Base-by-base conservation (phyloP, 2,888 invertebrate species). In the Prostheceraeus crozeri region DNA sequence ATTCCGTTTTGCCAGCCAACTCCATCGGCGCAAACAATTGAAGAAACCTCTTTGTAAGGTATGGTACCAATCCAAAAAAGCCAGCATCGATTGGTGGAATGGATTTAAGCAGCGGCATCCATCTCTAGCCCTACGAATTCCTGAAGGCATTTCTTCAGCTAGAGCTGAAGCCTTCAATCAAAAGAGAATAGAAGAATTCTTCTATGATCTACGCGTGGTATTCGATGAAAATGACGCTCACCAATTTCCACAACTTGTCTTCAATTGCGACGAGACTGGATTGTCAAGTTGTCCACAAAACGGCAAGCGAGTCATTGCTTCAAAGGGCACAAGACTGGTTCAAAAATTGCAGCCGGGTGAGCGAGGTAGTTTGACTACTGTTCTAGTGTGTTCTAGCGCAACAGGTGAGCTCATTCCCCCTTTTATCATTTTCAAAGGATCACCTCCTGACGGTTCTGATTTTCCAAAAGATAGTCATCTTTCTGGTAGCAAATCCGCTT, bases 221-320 rank as follows among this genome's bases (percentile, higher is more conserved):
- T 48, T 11, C 23, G 48, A 48, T 23, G 27, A 48, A 25, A 48
- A 25, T 10, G 48, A 19, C 25, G 25, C 27, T 48, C 23, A 48
- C 4, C n/a, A 48, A 11, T 48, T 48, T 25, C 48, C 48, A 14
- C n/a, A 25, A 25, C 27, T 48, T 25, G 48, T 48, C 27, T 48
- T 25, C 48, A 48, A 48, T 28, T 48, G 48, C n/a, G 40, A 48
- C 48, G 23, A 48, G 48, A 48, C 48, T 48, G 48, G 48, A 48
- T 48, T 48, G 23, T 48, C 48, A 48, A 25, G 25, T 48, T 23
- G 23, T 19, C 48, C 48, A 48, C 23, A 48, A 25, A 25, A 10
- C 25, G 27, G 48, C 48, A 48, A 28, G 11, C 23, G 27, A 48
- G 48, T 48, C 11, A 10, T 48, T 10, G 48, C 23, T 25, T 28